Base-by-base conservation (phyloP, 2,888 invertebrate species). In the Drosophila siamana region DNA sequence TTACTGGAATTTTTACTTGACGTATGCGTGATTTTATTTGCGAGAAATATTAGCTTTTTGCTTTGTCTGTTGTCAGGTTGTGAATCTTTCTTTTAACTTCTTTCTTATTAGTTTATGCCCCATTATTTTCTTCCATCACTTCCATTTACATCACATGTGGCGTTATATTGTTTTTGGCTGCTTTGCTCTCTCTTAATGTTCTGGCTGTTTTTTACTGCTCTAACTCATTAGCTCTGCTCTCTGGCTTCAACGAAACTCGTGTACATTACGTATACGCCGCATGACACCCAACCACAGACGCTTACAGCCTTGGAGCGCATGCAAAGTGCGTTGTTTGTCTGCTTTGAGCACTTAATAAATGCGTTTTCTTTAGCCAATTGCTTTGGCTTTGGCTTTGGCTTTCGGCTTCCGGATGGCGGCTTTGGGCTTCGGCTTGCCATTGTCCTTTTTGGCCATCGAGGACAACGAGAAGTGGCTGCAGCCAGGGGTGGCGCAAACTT, bases 231-330 rank as follows among this genome's bases (percentile, higher is more conserved):
- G n/a, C n/a, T n/a, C n/a, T n/a, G n/a, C n/a, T n/a, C n/a, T n/a
- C n/a, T n/a, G n/a, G n/a, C n/a, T n/a, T n/a, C n/a, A n/a, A n/a
- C n/a, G n/a, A n/a, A n/a, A n/a, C n/a, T n/a, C n/a, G n/a, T n/a
- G n/a, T n/a, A n/a, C 8, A 56, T 52, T 46, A 50, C 54, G 59
- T 55, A 69, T 66, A 59, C 59, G 48, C 41, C 61, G 11, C 46
- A 38, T 40, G 46, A 4, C 26, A 33, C 40, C 50, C 19, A 19
- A 19, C 19, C 19, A 19, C 19, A 19, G 19, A 19, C 19, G 19
- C 3, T 3, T 19, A 3, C 19, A 19, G 19, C 19, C 19, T 19
- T 19, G 19, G n/a, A n/a, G n/a, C n/a, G n/a, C n/a, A n/a, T n/a
- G n/a, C n/a, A n/a, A 19, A 19, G 54, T 68, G 60, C 69, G 57